Evolutionary conservation across 2,113 vertebrate genomes (phyloP).

Genomic region (Callochromis pleurospilus): DNA sequence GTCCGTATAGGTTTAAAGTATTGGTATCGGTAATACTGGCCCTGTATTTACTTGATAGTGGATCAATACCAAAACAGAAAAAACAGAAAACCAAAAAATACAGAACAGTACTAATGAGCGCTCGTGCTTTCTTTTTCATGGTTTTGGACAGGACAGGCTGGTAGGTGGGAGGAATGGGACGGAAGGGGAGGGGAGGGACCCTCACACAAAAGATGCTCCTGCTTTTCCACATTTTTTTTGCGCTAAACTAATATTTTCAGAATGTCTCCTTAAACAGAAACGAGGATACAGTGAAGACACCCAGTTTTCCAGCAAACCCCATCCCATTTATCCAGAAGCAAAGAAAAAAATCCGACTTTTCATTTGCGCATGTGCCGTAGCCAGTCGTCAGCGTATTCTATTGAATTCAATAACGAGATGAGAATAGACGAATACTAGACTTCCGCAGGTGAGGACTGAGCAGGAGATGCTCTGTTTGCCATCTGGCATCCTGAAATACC

Average conservation of each 20-base stretch:
- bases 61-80: neutral
- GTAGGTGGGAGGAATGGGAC: neutral
- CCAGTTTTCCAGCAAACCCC: neutral
- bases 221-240: neutral
- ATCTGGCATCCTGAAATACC: neutral
- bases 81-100: neutral
- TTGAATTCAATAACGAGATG: conserved; percentile 54
- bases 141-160: neutral
- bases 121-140: neutral
- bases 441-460: conserved; percentile 47
- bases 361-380: conserved; percentile 63
- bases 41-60: neutral
- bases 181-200: neutral
- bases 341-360: conserved; percentile 41
- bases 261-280: neutral
- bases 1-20: neutral
- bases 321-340: conserved; percentile 18
- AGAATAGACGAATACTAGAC: conserved; percentile 44
- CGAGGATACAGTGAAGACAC: neutral
- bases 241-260: neutral
- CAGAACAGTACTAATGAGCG: neutral
- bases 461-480: conserved; percentile 8
- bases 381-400: conserved; percentile 30
- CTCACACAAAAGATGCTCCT: conserved; percentile 12
- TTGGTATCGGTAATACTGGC: neutral